These are phyloP conservation scores for Oxyscelio sp. DNA, from an alignment of 2,888 invertebrate species.

Conservation along the genomic window DNA sequence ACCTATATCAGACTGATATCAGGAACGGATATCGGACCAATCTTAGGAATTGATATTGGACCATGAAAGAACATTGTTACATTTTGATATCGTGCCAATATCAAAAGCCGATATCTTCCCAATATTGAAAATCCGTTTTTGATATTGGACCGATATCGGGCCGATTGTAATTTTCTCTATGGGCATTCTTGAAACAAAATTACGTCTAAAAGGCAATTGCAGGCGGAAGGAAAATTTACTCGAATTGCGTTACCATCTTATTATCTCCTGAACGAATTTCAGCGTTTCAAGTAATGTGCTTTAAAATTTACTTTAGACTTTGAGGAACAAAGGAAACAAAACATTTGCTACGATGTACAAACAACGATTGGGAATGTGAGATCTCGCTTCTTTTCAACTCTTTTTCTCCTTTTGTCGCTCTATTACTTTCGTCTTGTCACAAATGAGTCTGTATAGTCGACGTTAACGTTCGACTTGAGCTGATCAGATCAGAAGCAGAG, in stretches of 20 bases:
- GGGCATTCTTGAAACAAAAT: slow-evolving; percentile 41
- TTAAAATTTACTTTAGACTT: slow-evolving; percentile 1
- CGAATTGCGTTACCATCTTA: slow-evolving; percentile 14
- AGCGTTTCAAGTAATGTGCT: slow-evolving; percentile 28
- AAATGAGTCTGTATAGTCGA: slow-evolving; percentile 19
- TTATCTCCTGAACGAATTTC: slow-evolving; percentile 20
- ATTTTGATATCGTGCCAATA: no score
- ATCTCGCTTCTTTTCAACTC: slow-evolving; percentile 1
- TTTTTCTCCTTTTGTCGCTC: neutral
- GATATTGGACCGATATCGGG: no score
- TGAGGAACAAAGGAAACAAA: slow-evolving; percentile 41
- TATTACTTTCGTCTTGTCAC: slow-evolving; percentile 22
- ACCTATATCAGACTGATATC: no score
- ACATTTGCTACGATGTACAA: slow-evolving; percentile 11
- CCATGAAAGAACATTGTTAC: no score
- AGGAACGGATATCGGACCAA: no score
- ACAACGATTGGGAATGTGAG: slow-evolving; percentile 30
- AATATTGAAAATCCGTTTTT: no score
- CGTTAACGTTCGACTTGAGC: neutral
- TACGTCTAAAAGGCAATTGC: slow-evolving; percentile 53
- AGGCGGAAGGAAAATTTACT: slow-evolving; percentile 60
- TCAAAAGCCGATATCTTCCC: no score
- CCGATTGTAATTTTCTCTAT: no score
- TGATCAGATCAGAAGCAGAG: neutral
- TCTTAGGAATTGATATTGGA: no score